Percentiles rank a stretch among this genome's conserved stretches.
phyloP scores from a whole-genome alignment of 2,113 vertebrate species.

The Physeter macrocephalus region DNA sequence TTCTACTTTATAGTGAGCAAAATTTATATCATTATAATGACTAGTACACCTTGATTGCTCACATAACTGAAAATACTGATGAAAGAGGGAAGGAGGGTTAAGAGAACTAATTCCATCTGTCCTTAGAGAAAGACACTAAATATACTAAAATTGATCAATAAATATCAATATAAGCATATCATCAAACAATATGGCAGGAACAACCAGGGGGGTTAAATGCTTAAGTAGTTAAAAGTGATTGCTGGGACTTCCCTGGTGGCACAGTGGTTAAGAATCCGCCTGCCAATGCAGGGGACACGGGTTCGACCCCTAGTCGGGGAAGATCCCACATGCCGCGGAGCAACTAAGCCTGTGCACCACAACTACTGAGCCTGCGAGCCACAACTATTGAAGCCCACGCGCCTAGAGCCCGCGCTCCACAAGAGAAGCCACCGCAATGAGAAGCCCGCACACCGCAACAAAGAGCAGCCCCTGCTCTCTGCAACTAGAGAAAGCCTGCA shows the following conservation, averaged over 20 bases:
- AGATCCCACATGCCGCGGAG: too few relatives aligned
- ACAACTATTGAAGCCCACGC: too few relatives aligned
- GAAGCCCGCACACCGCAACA: accelerated
- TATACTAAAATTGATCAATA: not conserved
- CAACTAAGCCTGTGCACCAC: too few relatives aligned
- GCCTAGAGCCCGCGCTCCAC: too few relatives aligned
- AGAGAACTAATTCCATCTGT: not conserved
- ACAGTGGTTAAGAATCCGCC: too few relatives aligned
- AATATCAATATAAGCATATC: not conserved
- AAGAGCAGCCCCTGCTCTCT: too few relatives aligned
- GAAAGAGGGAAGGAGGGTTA: not conserved
- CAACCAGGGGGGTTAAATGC: not conserved
- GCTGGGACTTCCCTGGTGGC: too few relatives aligned
- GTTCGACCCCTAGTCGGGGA: too few relatives aligned
- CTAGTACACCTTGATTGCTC: not conserved
- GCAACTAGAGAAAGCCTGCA: too few relatives aligned
- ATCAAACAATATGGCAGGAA: not conserved
- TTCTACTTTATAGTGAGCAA: not conserved
- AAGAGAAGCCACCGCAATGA: too few relatives aligned
- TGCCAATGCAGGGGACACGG: too few relatives aligned
- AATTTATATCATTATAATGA: not conserved
- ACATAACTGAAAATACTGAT: not conserved
- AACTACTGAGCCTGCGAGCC: too few relatives aligned
- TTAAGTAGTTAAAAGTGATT: not conserved
- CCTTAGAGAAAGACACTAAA: not conserved